Base-by-base conservation (phyloP, 2,888 invertebrate species). In the Chalcosyrphus nemorum region DNA sequence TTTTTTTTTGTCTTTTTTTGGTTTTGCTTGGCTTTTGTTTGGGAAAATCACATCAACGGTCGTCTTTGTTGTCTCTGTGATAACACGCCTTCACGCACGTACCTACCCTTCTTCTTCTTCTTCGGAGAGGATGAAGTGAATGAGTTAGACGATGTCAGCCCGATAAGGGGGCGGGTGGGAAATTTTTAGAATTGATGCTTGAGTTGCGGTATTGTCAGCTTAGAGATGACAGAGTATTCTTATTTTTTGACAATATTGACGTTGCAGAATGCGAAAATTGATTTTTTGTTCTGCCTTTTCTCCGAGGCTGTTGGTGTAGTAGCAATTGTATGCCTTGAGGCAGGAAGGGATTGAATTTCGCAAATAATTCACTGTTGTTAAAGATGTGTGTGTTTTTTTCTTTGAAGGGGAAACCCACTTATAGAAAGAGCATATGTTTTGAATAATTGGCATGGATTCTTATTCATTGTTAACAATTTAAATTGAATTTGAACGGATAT, bases 151-250 rank as follows among this genome's bases (percentile, higher is more conserved):
- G 15, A 38, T 77, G 61, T 63, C 52, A 41, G 27, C 24, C 27
- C 17, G 9, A 27, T 43, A 24, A 75, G 38, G 57, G 43, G 17
- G n/a, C 32, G 19, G 59, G 52, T 80, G 29, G 52, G 59, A n/a
- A n/a, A n/a, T n/a, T n/a, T n/a, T n/a, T n/a, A n/a, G 47, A 41
- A 68, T 54, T 61, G 81, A 63, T 41, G 70, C 52, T 75, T 75
- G 61, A 70, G 63, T 47, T 63, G 61, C 15, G 66, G 68, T 43
- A 45, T 66, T 74, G 66, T 66, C 61, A 75, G 52, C 27, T 66
- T 61, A 50, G 27, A 47, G 47, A 47, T 45, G 43, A 27, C 54
- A 61, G 66, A 38, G 29, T 61, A 54, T 43, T 24, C 5, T 7
- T 56, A 13, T 27, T 45, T 45, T 45, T 19, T 45, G 17, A 7